phyloP scores from a whole-genome alignment of 2,888 invertebrate genomes.

The Eupithecia abbreviata region DNA sequence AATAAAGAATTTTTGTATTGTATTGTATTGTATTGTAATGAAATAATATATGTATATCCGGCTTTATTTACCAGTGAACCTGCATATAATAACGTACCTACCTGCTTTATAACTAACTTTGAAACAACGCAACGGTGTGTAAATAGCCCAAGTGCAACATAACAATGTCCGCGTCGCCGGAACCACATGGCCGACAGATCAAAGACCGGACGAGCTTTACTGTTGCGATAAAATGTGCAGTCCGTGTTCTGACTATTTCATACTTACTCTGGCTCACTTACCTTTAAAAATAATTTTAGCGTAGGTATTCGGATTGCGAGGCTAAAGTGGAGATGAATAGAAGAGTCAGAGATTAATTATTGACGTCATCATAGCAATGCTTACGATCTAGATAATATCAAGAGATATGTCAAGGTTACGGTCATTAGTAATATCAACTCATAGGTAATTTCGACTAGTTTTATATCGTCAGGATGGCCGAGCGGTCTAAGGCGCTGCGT shows the following conservation, averaged over 20 bases:
- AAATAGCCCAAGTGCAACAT: conserved; percentile 34
- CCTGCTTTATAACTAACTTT: not conserved
- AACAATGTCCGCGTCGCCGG: conserved; percentile 34
- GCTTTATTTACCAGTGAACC: not conserved
- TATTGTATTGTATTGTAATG: no score
- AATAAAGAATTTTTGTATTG: no score
- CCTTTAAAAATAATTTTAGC: not conserved
- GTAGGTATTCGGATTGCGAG: no score
- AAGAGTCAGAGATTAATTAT: no score
- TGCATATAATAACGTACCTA: not conserved
- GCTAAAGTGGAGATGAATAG: no score
- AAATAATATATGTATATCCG: no score
- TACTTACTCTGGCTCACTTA: not conserved
- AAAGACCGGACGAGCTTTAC: conserved; percentile 55
- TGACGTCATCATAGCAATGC: no score
- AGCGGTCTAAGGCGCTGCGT: conserved; percentile 66
- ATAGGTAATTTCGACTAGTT: not conserved
- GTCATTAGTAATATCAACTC: not conserved
- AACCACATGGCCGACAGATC: conserved; percentile 49
- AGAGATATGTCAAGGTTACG: not conserved
- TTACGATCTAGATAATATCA: no score
- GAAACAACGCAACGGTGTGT: conserved; percentile 2
- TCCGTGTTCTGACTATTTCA: conserved; percentile 31
- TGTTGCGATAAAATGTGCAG: conserved; percentile 40
- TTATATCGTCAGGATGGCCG: conserved; percentile 56